These are phyloP conservation scores for Siphlonurus alternatus DNA, from an alignment of 2,888 invertebrate species.

Conservation along the genomic window DNA sequence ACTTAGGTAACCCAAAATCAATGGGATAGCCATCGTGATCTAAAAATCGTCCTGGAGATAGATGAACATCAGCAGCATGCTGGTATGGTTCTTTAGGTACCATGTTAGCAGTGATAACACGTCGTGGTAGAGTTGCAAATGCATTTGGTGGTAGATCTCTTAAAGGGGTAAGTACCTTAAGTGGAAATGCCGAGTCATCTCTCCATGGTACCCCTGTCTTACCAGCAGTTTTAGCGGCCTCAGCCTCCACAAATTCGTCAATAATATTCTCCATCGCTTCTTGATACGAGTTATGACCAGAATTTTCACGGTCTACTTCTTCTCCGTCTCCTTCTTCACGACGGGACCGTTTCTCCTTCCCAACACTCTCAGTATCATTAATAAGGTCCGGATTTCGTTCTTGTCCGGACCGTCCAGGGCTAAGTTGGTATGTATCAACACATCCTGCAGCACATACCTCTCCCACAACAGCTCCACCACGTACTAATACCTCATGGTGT, in stretches of 20 bases:
- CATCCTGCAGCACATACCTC: not conserved
- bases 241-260: slow-evolving; percentile 17
- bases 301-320: slow-evolving; percentile 21
- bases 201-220: slow-evolving; percentile 13
- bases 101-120: slow-evolving; percentile 27
- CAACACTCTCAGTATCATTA: slow-evolving; percentile 55
- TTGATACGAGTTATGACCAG: slow-evolving; percentile 19
- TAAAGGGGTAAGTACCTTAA: slow-evolving; percentile 3
- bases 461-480: slow-evolving; percentile 1
- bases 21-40: slow-evolving; percentile 65
- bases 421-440: slow-evolving; percentile 8
- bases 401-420: slow-evolving; percentile 8
- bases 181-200: not conserved
- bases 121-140: slow-evolving; percentile 33
- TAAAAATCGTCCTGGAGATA: slow-evolving; percentile 53
- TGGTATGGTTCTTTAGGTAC: slow-evolving; percentile 25
- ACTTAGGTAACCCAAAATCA: slow-evolving; percentile 57
- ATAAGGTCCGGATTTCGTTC: slow-evolving; percentile 68
- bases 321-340: slow-evolving; percentile 11
- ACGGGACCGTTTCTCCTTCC: slow-evolving; percentile 26
- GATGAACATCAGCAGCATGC: slow-evolving; percentile 53
- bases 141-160: slow-evolving; percentile 31
- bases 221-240: slow-evolving; percentile 1
- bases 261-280: slow-evolving; percentile 21
- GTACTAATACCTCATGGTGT: slow-evolving; percentile 29